phyloP scores from a whole-genome alignment of 2,888 invertebrate genomes.

The Yponomeuta sedellus region DNA sequence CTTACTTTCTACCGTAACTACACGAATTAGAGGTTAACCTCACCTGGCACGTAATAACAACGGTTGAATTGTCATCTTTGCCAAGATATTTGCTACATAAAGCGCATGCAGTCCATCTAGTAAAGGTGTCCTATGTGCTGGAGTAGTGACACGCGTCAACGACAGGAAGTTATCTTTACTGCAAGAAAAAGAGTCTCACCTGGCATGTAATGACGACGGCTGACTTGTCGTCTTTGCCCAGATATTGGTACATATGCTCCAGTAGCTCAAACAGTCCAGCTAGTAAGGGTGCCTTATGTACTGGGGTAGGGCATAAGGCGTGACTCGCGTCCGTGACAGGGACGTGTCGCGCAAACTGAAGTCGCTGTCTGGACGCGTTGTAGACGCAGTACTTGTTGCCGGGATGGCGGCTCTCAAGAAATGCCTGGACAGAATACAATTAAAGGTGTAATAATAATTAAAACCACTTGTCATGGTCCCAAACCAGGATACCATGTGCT shows the following conservation, averaged over 20 bases:
- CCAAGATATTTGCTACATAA: constrained; percentile 89
- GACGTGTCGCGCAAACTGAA: constrained; percentile 76
- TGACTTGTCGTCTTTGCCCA: constrained; percentile 88
- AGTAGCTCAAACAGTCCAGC: constrained; percentile 88
- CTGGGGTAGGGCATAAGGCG: constrained; percentile 79
- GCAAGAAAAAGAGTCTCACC: too few species aligned
- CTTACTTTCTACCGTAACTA: not conserved
- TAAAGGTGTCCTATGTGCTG: constrained; percentile 83
- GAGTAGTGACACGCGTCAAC: constrained; percentile 77
- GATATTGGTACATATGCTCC: constrained; percentile 91
- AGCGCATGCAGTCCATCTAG: constrained; percentile 88
- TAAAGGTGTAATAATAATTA: not conserved
- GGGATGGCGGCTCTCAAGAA: constrained; percentile 85
- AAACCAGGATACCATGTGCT: too few species aligned
- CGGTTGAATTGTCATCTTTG: constrained; percentile 87
- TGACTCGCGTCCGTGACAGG: constrained; percentile 74
- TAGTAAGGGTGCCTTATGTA: constrained; percentile 85
- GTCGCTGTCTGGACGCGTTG: constrained; percentile 80
- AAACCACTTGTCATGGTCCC: too few species aligned
- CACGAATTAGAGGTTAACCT: constrained; percentile 33
- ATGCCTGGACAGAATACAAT: constrained; percentile 57
- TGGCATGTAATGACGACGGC: constrained; percentile 90
- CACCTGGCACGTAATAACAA: constrained; percentile 90
- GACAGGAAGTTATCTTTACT: too few species aligned
- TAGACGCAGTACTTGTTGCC: constrained; percentile 89